Base-by-base conservation (phyloP, 92 coral and sea anemone species). In the Heliopora coerulea region DNA sequence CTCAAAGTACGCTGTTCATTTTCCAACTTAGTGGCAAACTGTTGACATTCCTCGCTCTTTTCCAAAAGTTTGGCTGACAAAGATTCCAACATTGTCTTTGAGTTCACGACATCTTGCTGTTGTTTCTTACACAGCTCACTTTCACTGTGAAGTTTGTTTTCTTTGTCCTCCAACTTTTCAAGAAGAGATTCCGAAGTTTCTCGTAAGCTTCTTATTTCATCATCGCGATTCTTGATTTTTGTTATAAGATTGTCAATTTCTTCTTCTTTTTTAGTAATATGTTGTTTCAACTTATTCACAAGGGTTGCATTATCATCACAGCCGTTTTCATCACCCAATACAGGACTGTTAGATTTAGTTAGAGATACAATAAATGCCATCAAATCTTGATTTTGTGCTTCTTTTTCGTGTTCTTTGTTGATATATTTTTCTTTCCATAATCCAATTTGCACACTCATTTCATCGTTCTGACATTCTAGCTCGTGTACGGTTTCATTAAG, bases 71-170 rank as follows among this genome's bases (percentile, higher is more conserved):
- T 70, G 27, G 62, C 62, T 12, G 77, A 70, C 49, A 54, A 33
- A 0, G 77, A 70, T 28, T 70, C 77, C 17, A 70, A 50, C 15
- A 70, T 49, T 52, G 32, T 52, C 25, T 70, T 70, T n/a, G 77
- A 50, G 21, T 70, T 72, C 26, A 79, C 56, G 48, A 80, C 57
- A 60, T 83, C 86, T 75, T 80, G 78, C 37, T 87, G 64, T 52
- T 83, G 88, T 59, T 84, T 70, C 60, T 68, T 30, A 63, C 81
- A 79, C 50, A 78, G 75, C 11, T 82, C 52, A 13, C 84, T 74
- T 79, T 79, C 85, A 82, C 78, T 82, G 25, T 32, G 20, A 25
- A 87, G 67, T n/a, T 87, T 96, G 25, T 83, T 89, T 40, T 89
- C 96, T 75, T 87, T 87, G 15, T 56, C 78, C 62, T 83, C 44